A percentile compares a stretch with the other conserved stretches of the same genome.
Conservation (phyloP, 2,113 vertebrate genomes). For the Gallinago jamesoni region DNA sequence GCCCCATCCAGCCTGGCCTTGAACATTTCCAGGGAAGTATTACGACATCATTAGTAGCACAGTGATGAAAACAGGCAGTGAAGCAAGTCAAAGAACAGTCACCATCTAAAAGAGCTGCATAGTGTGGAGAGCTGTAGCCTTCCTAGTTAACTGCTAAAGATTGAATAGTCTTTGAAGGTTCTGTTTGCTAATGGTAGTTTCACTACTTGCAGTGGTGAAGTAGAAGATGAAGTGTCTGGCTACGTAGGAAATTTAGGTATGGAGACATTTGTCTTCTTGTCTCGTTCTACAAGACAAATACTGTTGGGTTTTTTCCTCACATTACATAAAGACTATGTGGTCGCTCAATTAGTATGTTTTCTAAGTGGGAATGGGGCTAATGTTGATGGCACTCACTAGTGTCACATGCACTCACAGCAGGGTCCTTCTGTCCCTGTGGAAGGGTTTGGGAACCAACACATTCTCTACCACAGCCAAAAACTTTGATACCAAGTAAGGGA, state of each 20-base stretch:
- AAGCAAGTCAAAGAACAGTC: background rate
- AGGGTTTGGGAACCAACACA: background rate
- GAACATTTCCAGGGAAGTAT: too few species aligned
- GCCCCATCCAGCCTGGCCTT: too few species aligned
- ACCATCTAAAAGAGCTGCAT: background rate
- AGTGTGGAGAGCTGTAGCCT: background rate
- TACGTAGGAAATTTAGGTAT: background rate
- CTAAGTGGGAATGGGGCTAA: background rate
- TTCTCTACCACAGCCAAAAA: background rate
- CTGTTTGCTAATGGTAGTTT: background rate
- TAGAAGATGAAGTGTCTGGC: background rate
- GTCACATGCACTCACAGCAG: background rate
- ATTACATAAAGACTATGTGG: background rate
- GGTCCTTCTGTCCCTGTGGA: conserved; percentile 6
- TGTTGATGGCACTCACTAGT: background rate
- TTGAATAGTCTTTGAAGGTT: background rate
- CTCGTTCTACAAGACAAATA: background rate
- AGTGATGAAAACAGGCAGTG: background rate
- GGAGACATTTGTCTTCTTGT: background rate
- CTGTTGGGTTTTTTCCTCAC: background rate
- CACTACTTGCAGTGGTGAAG: background rate
- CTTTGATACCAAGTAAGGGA: background rate
- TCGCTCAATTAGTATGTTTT: background rate
- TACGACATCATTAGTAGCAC: background rate
- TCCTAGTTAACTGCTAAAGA: background rate